These are phyloP conservation scores for Ficedula albicollis DNA, from an alignment of 2,797 vertebrate species.

Conservation along the genomic window DNA sequence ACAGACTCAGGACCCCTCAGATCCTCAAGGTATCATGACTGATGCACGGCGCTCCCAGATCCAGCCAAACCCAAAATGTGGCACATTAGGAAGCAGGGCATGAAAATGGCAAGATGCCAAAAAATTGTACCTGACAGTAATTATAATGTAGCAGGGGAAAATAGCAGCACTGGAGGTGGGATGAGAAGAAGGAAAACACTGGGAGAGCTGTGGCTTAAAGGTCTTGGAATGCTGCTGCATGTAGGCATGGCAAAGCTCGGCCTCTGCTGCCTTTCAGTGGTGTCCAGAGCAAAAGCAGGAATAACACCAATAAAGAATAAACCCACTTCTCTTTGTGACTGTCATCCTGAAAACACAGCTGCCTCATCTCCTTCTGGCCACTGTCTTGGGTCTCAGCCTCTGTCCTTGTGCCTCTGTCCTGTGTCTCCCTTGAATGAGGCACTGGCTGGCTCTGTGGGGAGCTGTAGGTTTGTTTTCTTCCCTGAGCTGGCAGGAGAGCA, in stretches of 20 bases:
- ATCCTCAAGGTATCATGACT: neutral
- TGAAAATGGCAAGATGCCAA: slow-evolving; percentile 21
- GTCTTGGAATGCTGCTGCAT: neutral
- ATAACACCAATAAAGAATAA: neutral
- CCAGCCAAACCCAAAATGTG: neutral
- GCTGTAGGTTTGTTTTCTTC: neutral
- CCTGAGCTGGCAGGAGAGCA: neutral
- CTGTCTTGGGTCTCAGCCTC: neutral
- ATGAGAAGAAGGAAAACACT: neutral
- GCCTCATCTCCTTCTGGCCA: neutral
- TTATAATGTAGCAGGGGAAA: slow-evolving; percentile 43
- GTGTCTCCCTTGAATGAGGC: fast-evolving
- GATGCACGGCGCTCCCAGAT: fast-evolving
- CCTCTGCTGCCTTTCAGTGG: neutral
- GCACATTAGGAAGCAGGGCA: neutral
- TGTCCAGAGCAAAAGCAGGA: neutral
- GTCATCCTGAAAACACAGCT: neutral
- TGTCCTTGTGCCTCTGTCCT: neutral
- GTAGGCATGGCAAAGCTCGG: neutral
- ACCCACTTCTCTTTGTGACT: neutral
- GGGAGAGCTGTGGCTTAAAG: neutral
- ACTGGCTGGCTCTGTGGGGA: neutral
- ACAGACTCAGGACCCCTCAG: neutral
- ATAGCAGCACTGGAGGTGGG: slow-evolving; percentile 3
- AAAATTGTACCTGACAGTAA: slow-evolving; percentile 21